A percentile compares a stretch with the other conserved stretches of the same genome.
These are phyloP conservation scores for Oreochromis aureus DNA, from an alignment of 2,113 vertebrate species.

Conservation along the genomic window DNA sequence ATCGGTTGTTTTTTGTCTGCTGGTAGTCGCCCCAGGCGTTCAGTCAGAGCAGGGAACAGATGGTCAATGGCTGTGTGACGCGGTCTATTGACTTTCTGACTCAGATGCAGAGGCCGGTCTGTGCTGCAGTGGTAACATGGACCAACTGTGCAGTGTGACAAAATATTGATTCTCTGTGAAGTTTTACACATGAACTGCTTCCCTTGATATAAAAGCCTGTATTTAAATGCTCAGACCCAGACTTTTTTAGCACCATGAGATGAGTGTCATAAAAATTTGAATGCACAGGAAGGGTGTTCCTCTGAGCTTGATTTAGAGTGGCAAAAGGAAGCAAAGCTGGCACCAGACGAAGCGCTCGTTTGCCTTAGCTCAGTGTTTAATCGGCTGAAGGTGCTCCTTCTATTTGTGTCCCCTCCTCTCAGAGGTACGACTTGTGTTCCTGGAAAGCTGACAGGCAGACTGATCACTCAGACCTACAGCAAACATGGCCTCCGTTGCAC, in stretches of 20 bases:
- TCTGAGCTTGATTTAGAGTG: neutral
- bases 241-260: neutral
- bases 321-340: neutral
- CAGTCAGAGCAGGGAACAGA: slow-evolving; percentile 19
- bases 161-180: slow-evolving; percentile 5
- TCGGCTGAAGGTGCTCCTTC: neutral
- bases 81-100: slow-evolving; percentile 33
- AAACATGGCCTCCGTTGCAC: slow-evolving; percentile 79
- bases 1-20: slow-evolving; percentile 4
- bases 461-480: neutral
- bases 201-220: neutral
- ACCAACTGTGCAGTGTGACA: neutral
- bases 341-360: neutral
- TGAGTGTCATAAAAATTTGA: neutral
- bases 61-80: slow-evolving; percentile 11
- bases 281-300: neutral
- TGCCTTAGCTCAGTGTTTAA: neutral
- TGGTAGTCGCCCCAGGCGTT: neutral
- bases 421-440: neutral
- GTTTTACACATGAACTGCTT: neutral
- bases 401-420: neutral
- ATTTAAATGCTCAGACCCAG: neutral
- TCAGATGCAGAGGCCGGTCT: neutral
- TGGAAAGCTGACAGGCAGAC: neutral
- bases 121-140: neutral